These are phyloP conservation scores for Dichetophora obliterata DNA, from an alignment of 2,888 invertebrate genomes.

Conservation along the genomic window DNA sequence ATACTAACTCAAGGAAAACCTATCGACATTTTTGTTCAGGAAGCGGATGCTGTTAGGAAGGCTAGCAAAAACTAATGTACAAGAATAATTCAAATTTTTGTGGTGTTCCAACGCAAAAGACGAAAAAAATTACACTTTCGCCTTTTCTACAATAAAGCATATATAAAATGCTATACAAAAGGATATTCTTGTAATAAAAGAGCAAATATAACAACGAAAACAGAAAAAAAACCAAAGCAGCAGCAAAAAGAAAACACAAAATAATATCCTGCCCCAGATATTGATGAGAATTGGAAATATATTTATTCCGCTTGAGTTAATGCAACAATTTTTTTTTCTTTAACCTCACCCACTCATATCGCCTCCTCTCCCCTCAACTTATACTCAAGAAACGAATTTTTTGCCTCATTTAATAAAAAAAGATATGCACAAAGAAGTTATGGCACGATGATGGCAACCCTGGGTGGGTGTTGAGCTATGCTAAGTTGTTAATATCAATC, in stretches of 20 bases:
- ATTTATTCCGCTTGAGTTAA: constrained; percentile 47
- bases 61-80: constrained; percentile 8
- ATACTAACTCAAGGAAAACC: not conserved
- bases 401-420: constrained; percentile 48
- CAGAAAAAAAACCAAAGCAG: not conserved
- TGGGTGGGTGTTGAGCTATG: constrained; percentile 46
- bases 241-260: constrained; percentile 5
- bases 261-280: constrained; percentile 29
- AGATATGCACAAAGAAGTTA: not conserved
- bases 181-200: not conserved
- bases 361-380: too few relatives aligned
- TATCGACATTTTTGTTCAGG: not conserved
- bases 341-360: not conserved
- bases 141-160: not conserved
- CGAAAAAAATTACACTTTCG: constrained; percentile 8
- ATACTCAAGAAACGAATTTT: constrained; percentile 18
- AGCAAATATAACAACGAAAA: not conserved
- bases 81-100: constrained; percentile 13
- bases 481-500: constrained; percentile 54
- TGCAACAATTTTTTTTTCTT: not conserved
- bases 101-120: not conserved
- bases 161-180: not conserved
- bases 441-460: not conserved
- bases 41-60: not conserved
- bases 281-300: constrained; percentile 30